Conservation (phyloP, 2,888 invertebrate species). For the Archaeoteleia sp. region DNA sequence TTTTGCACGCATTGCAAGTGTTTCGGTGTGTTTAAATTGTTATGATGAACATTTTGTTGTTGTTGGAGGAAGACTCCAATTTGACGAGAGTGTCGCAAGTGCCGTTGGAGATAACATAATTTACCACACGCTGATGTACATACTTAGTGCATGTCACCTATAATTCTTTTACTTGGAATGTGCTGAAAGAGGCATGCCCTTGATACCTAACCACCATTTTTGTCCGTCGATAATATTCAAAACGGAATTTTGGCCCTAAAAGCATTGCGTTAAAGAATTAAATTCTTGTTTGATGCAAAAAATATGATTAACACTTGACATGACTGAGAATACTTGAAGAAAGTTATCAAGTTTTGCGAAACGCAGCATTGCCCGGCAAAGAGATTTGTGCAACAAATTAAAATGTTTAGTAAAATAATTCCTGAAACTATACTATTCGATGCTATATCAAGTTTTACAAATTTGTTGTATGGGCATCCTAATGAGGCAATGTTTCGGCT, state of each 20-base stretch:
- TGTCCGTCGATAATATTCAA: constrained; percentile 2
- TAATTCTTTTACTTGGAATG: constrained; percentile 47
- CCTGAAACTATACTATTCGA: no score
- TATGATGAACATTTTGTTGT: constrained; percentile 43
- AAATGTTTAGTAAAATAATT: no score
- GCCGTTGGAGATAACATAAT: constrained; percentile 31
- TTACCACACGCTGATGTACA: constrained; percentile 50
- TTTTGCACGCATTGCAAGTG: constrained; percentile 46
- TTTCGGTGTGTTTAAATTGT: constrained; percentile 46
- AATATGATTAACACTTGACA: no score
- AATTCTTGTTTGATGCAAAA: background rate
- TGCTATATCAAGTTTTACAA: no score
- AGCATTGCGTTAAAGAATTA: background rate
- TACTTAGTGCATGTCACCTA: constrained; percentile 52
- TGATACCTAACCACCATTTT: constrained; percentile 36
- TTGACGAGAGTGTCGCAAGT: constrained; percentile 23
- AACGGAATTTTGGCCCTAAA: background rate
- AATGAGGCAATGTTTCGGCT: no score
- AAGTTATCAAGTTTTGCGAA: no score
- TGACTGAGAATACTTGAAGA: no score
- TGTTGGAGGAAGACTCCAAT: constrained; percentile 38
- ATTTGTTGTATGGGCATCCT: no score
- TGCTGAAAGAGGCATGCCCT: constrained; percentile 54
- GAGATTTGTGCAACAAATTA: no score
- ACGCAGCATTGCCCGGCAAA: no score